phyloP scores from a whole-genome alignment of 2,888 invertebrate species.

The Patella ulyssiponensis region DNA sequence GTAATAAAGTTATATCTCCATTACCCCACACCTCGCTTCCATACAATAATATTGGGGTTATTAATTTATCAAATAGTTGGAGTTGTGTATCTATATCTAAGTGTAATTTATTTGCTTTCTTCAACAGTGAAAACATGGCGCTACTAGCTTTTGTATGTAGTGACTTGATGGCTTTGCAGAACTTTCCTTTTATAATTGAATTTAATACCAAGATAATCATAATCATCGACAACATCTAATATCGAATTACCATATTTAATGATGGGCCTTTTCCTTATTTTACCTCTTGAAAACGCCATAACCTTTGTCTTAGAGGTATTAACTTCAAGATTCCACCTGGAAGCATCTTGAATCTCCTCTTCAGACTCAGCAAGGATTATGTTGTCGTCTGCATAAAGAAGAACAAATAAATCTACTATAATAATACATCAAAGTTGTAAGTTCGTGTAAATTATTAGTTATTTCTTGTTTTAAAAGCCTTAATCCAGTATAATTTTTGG shows the following conservation, averaged over 20 bases:
- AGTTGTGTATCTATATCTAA: constrained; percentile 9
- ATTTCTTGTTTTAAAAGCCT: neutral
- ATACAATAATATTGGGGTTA: constrained; percentile 11
- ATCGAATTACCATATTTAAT: constrained; percentile 4
- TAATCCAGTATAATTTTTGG: neutral
- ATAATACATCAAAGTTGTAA: neutral
- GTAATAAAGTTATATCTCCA: constrained; percentile 10
- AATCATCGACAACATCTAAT: constrained; percentile 2
- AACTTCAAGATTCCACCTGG: constrained; percentile 25
- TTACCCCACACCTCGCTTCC: constrained; percentile 22
- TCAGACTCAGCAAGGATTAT: constrained; percentile 25
- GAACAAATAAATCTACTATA: constrained; percentile 23
- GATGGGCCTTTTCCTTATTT: constrained; percentile 1
- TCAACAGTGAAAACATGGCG: constrained; percentile 16
- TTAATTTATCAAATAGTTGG: constrained; percentile 17
- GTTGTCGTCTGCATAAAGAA: constrained; percentile 33
- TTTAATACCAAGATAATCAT: constrained; percentile 12
- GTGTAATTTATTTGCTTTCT: constrained; percentile 14
- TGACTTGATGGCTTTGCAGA: constrained; percentile 12
- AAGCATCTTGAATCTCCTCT: constrained; percentile 18
- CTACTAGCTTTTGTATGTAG: constrained; percentile 13
- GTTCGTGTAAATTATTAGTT: neutral
- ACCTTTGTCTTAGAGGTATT: constrained; percentile 32
- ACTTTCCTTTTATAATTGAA: constrained; percentile 17
- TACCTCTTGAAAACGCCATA: constrained; percentile 27